These are phyloP conservation scores for Pterocles gutturalis DNA, from an alignment of 2,113 vertebrate genomes.

Conservation along the genomic window DNA sequence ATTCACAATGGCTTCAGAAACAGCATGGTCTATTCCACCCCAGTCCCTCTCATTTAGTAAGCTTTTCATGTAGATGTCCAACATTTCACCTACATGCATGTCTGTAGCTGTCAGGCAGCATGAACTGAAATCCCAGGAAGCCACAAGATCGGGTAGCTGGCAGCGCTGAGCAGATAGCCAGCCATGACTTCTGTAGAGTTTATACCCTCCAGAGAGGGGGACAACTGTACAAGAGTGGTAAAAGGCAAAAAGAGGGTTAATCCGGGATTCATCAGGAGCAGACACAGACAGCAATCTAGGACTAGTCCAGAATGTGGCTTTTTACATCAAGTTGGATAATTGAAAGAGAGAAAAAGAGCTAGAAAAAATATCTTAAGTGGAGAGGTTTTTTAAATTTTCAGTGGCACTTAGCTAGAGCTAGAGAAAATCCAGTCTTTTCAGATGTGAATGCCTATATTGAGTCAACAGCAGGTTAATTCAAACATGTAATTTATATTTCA, in stretches of 20 bases:
- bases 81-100: fast-evolving
- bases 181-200: background rate
- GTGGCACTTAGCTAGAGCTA: background rate
- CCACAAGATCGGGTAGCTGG: fast-evolving
- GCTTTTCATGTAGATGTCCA: background rate
- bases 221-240: background rate
- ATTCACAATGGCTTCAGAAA: background rate
- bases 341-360: background rate
- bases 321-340: background rate
- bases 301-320: background rate
- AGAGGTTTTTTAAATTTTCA: background rate
- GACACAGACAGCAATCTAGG: background rate
- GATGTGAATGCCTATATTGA: background rate
- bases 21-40: background rate
- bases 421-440: background rate
- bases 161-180: background rate
- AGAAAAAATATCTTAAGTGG: background rate
- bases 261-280: background rate
- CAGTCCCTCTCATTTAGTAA: background rate
- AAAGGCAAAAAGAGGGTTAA: background rate
- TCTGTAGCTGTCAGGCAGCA: background rate
- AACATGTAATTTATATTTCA: background rate
- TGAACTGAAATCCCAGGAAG: background rate
- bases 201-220: background rate
- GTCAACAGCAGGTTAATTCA: background rate